Evolutionary conservation across 2,113 vertebrate species (phyloP).

Genomic region (Bos taurus): DNA sequence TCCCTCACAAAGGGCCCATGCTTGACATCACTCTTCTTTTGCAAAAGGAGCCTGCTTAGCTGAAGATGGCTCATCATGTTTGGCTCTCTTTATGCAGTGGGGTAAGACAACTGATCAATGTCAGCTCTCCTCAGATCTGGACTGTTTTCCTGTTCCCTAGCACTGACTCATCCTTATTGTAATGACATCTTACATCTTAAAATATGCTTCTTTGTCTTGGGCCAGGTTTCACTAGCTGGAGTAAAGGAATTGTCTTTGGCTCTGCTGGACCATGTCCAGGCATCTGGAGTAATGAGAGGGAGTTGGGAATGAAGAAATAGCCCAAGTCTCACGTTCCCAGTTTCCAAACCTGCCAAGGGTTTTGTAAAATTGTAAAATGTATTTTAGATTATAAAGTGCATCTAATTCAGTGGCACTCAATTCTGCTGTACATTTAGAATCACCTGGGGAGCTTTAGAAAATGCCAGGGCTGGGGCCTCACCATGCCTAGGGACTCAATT

Average conservation of each 20-base stretch:
- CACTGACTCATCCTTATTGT: constrained; percentile 34
- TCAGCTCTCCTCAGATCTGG: constrained; percentile 1
- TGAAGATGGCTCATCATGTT: background rate
- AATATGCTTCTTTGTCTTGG: constrained; percentile 55
- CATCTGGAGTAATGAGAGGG: constrained; percentile 55
- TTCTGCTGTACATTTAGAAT: background rate
- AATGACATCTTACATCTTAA: constrained; percentile 50
- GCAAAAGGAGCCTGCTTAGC: background rate
- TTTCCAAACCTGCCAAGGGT: constrained; percentile 60
- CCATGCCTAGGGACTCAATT: background rate
- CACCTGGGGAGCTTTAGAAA: background rate
- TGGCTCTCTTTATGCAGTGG: background rate
- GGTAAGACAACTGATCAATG: background rate
- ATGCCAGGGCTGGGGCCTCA: background rate
- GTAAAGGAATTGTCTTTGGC: constrained; percentile 69
- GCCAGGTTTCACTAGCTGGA: constrained; percentile 47
- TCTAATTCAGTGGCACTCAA: background rate
- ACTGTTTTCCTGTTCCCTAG: background rate
- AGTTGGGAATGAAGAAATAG: constrained; percentile 35
- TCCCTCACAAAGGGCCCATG: background rate
- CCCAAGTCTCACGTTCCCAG: constrained; percentile 59
- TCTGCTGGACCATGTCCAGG: constrained; percentile 69
- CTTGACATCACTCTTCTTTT: background rate
- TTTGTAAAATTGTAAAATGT: constrained; percentile 57
- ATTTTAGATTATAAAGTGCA: constrained; percentile 27